Conservation (phyloP, 1,140 invertebrate genomes). For the Meloidogyne chitwoodi region DNA sequence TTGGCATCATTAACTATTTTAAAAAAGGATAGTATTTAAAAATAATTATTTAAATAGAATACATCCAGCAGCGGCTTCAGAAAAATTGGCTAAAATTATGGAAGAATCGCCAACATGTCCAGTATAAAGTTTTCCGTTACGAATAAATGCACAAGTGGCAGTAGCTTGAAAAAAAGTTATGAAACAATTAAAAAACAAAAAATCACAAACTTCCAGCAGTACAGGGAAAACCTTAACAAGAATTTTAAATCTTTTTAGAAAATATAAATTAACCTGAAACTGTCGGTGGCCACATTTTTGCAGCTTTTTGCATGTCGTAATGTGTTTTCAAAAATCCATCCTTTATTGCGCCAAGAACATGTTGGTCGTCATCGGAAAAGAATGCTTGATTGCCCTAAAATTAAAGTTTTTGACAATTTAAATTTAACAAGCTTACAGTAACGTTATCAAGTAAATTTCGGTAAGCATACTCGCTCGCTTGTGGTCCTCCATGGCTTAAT, state of each 20-base stretch:
- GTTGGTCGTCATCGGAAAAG: slow-evolving; percentile 28
- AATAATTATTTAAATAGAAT: background rate
- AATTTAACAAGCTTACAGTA: background rate
- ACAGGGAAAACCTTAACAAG: slow-evolving; percentile 16
- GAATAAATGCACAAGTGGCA: slow-evolving; percentile 26
- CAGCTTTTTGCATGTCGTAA: slow-evolving; percentile 17
- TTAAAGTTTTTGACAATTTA: background rate
- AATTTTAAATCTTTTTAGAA: background rate
- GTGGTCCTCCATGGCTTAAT: background rate
- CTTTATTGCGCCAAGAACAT: slow-evolving; percentile 21
- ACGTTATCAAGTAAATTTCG: slow-evolving; percentile 30
- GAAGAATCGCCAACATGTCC: slow-evolving; percentile 37
- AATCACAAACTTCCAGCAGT: slow-evolving; percentile 22
- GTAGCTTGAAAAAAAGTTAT: background rate
- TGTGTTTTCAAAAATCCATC: slow-evolving; percentile 26
- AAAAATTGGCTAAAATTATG: slow-evolving; percentile 25
- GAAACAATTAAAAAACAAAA: too few species aligned
- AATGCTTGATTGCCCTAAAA: slow-evolving; percentile 25
- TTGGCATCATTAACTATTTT: slow-evolving; percentile 19
- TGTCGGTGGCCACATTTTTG: slow-evolving; percentile 24
- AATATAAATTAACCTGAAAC: slow-evolving; percentile 25
- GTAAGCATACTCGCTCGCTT: slow-evolving; percentile 32
- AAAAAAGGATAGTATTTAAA: background rate
- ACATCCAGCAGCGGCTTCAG: slow-evolving; percentile 15
- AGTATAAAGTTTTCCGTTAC: slow-evolving; percentile 33